These are phyloP conservation scores for Damaliscus lunatus DNA, from an alignment of 2,113 vertebrate species.

Conservation along the genomic window DNA sequence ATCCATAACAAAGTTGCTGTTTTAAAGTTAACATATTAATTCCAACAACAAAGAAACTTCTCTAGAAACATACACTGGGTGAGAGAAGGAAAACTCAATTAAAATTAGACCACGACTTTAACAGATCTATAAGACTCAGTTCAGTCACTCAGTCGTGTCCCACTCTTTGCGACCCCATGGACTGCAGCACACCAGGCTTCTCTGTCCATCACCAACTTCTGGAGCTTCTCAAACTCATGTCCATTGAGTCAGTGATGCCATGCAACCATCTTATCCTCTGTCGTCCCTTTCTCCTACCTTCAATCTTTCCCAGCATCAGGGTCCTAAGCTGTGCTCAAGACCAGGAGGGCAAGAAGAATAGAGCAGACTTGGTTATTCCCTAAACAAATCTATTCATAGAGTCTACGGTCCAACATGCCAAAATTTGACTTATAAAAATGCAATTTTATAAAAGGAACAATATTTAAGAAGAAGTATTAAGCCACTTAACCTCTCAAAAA, in stretches of 20 bases:
- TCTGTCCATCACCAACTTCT: neutral
- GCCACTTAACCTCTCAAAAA: neutral
- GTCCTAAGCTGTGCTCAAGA: neutral
- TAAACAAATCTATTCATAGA: constrained; percentile 21
- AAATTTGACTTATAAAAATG: constrained; percentile 27
- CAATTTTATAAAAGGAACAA: neutral
- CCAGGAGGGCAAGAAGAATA: neutral
- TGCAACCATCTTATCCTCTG: neutral
- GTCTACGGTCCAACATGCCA: neutral
- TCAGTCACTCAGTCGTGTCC: neutral
- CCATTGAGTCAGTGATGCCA: neutral
- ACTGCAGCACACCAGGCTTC: neutral
- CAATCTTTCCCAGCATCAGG: neutral
- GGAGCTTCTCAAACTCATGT: neutral
- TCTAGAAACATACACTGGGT: neutral
- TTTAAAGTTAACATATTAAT: constrained; percentile 30
- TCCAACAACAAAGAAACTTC: constrained; percentile 33
- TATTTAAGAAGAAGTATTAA: constrained; percentile 16
- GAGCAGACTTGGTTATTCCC: neutral
- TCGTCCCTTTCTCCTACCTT: neutral
- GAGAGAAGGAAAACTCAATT: neutral
- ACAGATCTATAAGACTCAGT: neutral
- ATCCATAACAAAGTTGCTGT: constrained; percentile 2
- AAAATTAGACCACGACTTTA: neutral
- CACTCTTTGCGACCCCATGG: neutral